These are phyloP conservation scores for Thalassaphorura encarpata DNA, from an alignment of 1,140 invertebrate genomes.

Conservation along the genomic window DNA sequence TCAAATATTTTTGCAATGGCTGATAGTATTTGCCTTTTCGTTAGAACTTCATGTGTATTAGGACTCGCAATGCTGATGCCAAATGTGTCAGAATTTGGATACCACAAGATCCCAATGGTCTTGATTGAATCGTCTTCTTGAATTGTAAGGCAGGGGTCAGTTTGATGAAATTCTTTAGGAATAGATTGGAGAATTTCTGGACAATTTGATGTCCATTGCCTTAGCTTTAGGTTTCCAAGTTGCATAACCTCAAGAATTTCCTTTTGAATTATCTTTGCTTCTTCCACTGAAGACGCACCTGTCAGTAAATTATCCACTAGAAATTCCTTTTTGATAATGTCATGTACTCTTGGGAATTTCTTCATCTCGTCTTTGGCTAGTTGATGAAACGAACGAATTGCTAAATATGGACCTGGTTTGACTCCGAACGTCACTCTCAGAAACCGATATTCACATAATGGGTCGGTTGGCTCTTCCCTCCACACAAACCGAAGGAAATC, in stretches of 20 bases:
- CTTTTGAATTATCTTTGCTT: constrained; percentile 31
- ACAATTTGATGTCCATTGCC: constrained; percentile 36
- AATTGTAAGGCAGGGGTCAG: not conserved
- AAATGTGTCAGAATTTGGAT: constrained; percentile 30
- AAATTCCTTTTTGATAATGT: constrained; percentile 13
- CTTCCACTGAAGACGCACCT: constrained; percentile 34
- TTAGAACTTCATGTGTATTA: not conserved
- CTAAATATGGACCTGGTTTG: constrained; percentile 34
- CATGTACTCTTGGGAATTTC: constrained; percentile 10
- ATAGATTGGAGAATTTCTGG: no score
- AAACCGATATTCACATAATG: constrained; percentile 32
- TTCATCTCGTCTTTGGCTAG: constrained; percentile 15
- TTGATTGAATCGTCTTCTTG: constrained; percentile 30
- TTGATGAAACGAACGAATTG: constrained; percentile 33
- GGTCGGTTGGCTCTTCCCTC: constrained; percentile 15
- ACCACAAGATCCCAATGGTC: constrained; percentile 35
- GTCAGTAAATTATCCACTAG: constrained; percentile 40
- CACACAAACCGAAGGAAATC: constrained; percentile 29
- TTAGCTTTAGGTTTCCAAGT: constrained; percentile 34
- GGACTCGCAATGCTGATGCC: not conserved
- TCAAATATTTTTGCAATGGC: constrained; percentile 26
- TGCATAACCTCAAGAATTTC: constrained; percentile 33
- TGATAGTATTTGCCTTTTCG: constrained; percentile 21
- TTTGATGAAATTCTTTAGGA: no score
- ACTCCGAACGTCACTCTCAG: constrained; percentile 37